Evolutionary conservation across 2,113 vertebrate species (phyloP).

Genomic region (Pantherophis guttatus): DNA sequence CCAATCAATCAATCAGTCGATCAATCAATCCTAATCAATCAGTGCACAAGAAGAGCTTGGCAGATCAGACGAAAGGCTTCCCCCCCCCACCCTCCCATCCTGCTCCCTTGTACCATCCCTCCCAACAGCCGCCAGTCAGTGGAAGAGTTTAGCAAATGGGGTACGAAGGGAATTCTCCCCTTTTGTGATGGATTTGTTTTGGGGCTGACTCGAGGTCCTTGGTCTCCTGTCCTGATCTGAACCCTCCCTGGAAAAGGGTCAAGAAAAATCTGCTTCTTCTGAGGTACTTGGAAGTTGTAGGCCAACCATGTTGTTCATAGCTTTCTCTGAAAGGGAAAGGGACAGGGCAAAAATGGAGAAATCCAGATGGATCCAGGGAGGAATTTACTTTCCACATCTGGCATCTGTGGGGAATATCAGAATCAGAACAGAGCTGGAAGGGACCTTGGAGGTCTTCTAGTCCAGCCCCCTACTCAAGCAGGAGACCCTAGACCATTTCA

Average conservation of each 20-base stretch:
- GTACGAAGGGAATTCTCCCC: background rate
- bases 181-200: background rate
- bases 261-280: background rate
- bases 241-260: background rate
- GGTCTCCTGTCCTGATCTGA: background rate
- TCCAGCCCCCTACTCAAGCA: too few relatives aligned
- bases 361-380: background rate
- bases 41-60: background rate
- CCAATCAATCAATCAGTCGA: too few relatives aligned
- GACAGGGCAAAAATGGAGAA: background rate
- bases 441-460: too few relatives aligned
- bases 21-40: background rate
- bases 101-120: too few relatives aligned
- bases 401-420: too few relatives aligned
- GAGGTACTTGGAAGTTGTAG: background rate
- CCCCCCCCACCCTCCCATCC: too few relatives aligned
- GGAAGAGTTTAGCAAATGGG: background rate
- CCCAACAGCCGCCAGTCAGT: background rate
- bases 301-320: background rate
- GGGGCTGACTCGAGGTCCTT: background rate
- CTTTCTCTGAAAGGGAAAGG: background rate
- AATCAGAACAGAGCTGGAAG: too few relatives aligned
- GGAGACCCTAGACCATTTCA: too few relatives aligned
- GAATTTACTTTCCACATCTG: background rate
- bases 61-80: background rate